Conservation (phyloP, 2,888 invertebrate species). For the Spilosoma lubricipeda region DNA sequence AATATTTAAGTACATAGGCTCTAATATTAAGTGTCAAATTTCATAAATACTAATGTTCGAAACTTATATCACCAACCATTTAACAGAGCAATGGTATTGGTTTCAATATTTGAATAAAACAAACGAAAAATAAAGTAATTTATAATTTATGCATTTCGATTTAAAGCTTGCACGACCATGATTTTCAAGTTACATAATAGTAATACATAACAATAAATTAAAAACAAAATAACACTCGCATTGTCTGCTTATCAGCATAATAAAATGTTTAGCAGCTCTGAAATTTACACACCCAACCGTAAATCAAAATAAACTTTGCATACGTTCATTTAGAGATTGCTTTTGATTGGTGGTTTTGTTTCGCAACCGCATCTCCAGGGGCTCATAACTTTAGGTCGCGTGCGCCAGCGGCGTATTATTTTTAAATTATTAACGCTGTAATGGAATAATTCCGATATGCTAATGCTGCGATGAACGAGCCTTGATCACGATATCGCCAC, state of each 20-base stretch:
- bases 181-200: constrained; percentile 12
- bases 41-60: too few relatives aligned
- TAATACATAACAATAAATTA: constrained; percentile 49
- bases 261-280: constrained; percentile 71
- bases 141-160: neutral
- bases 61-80: neutral
- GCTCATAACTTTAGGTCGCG: constrained; percentile 78
- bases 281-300: constrained; percentile 42
- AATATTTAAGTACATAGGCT: too few relatives aligned
- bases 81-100: neutral
- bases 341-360: constrained; percentile 46
- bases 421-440: constrained; percentile 84
- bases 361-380: constrained; percentile 74
- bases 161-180: neutral
- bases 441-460: constrained; percentile 84
- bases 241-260: constrained; percentile 62
- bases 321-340: constrained; percentile 27
- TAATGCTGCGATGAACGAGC: constrained; percentile 77
- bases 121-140: neutral
- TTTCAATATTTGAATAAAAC: neutral
- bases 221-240: constrained; percentile 50
- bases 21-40: too few relatives aligned
- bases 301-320: constrained; percentile 43
- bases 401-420: constrained; percentile 78
- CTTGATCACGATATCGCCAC: constrained; percentile 70